Conservation (phyloP, 2,797 vertebrate genomes). For the Sebastiscus tertius region DNA sequence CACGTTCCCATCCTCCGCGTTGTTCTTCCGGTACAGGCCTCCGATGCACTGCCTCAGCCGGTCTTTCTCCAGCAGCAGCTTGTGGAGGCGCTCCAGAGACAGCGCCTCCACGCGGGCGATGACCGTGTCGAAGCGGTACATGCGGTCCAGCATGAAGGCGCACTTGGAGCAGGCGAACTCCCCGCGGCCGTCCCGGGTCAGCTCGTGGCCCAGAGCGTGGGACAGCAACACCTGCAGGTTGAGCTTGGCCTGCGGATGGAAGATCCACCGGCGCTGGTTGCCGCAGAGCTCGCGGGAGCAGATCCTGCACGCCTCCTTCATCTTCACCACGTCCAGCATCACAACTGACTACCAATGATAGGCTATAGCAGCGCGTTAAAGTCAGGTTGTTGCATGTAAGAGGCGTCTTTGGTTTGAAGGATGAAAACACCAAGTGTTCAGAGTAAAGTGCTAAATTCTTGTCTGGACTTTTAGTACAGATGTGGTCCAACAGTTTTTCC, state of each 20-base stretch:
- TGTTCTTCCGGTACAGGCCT: conserved; percentile 89
- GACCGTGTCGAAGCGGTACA: conserved; percentile 90
- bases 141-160: conserved; percentile 93
- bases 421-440: neutral
- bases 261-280: conserved; percentile 96
- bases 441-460: neutral
- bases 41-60: conserved; percentile 90
- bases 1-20: conserved; percentile 59
- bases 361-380: neutral
- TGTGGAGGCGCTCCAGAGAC: conserved; percentile 90
- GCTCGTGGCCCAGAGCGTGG: conserved; percentile 88
- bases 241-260: conserved; percentile 89
- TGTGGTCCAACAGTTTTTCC: neutral
- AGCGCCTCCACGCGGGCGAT: conserved; percentile 89
- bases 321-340: conserved; percentile 79
- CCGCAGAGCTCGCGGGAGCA: conserved; percentile 92
- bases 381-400: neutral
- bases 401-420: neutral
- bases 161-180: conserved; percentile 98
- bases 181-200: conserved; percentile 88
- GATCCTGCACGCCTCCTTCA: conserved; percentile 92
- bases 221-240: conserved; percentile 94
- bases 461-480: neutral
- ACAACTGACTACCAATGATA: neutral
- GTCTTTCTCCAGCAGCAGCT: conserved; percentile 93